These are phyloP conservation scores for Zoroaster sp. DNA, from an alignment of 53 echinoderm and acorn worm species.

Conservation along the genomic window DNA sequence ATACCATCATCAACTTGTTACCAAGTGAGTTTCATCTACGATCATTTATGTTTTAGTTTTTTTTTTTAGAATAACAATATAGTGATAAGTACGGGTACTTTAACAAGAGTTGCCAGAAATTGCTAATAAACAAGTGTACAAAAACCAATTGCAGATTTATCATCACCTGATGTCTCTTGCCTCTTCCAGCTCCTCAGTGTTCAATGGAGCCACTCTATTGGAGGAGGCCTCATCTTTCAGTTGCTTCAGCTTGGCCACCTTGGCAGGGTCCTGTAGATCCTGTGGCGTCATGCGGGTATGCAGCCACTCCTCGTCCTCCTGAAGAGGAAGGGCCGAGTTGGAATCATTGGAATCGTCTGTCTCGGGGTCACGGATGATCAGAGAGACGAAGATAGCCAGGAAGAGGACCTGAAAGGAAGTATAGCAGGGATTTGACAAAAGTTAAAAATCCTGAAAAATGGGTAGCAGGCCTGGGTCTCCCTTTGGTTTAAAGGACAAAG, in stretches of 20 bases:
- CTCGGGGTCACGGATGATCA: slow-evolving; percentile 86
- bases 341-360: slow-evolving; percentile 68
- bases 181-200: slow-evolving; percentile 59
- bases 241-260: slow-evolving; percentile 32
- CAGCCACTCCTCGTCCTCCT: slow-evolving; percentile 82
- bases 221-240: slow-evolving; percentile 1
- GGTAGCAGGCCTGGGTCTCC: too few relatives aligned
- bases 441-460: neutral
- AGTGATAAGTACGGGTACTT: too few relatives aligned
- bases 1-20: too few relatives aligned
- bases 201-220: neutral
- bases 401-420: slow-evolving; percentile 70
- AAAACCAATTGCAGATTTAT: neutral
- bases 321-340: slow-evolving; percentile 57
- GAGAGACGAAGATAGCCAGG: slow-evolving; percentile 79
- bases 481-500: too few relatives aligned
- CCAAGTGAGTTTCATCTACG: too few relatives aligned
- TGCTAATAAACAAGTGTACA: too few relatives aligned
- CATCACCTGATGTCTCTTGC: slow-evolving; percentile 72
- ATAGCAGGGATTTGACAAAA: neutral
- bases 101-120: too few relatives aligned
- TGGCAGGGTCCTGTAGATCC: slow-evolving; percentile 59
- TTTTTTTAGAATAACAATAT: too few relatives aligned
- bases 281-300: slow-evolving; percentile 78
- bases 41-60: too few relatives aligned